These are phyloP conservation scores for Magallana angulata DNA, from an alignment of 1,140 invertebrate genomes.

Conservation along the genomic window DNA sequence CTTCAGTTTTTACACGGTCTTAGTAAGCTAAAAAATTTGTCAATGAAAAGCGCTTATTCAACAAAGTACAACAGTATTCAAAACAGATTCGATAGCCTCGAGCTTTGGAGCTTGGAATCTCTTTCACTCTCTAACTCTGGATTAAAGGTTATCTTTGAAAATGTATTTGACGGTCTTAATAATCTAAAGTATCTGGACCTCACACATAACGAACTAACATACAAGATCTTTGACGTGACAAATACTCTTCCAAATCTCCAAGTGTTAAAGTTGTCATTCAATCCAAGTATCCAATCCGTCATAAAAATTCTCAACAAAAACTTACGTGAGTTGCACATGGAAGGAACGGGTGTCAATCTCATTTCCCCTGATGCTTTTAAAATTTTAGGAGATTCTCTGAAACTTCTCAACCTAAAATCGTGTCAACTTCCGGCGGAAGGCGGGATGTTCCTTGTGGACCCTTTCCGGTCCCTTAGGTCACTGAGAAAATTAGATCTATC, in stretches of 20 bases:
- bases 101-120: background rate
- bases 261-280: conserved; percentile 8
- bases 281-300: background rate
- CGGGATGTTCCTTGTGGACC: background rate
- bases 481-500: conserved; percentile 14
- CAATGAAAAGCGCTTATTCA: background rate
- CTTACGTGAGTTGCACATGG: background rate
- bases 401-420: background rate
- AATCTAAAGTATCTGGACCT: background rate
- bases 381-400: background rate
- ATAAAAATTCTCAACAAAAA: background rate
- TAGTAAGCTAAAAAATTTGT: background rate
- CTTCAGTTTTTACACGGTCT: background rate
- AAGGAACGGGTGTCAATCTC: conserved; percentile 5
- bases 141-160: background rate
- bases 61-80: conserved; percentile 4
- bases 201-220: background rate
- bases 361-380: conserved; percentile 1
- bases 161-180: background rate
- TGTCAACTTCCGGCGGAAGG: conserved; percentile 21
- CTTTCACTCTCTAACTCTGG: background rate
- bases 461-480: conserved; percentile 4
- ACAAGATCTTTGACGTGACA: background rate
- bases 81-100: background rate
- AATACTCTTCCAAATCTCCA: background rate